phyloP scores from a whole-genome alignment of 2,113 vertebrate species.

The Chiloscyllium plagiosum region DNA sequence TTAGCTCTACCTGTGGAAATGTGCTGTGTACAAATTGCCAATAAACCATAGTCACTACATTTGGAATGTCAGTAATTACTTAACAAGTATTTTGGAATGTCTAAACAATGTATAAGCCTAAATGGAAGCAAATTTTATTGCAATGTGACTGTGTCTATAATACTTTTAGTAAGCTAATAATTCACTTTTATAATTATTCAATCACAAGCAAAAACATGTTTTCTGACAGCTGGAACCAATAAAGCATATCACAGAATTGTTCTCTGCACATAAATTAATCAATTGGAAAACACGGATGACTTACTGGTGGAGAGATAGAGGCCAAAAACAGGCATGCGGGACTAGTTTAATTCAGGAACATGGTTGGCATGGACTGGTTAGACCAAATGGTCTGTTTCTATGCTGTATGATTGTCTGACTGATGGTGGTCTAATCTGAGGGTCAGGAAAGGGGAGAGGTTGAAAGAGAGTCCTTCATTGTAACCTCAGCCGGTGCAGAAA shows the following conservation, averaged over 20 bases:
- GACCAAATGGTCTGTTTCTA: too few species aligned
- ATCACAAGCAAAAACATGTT: background rate
- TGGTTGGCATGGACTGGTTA: too few species aligned
- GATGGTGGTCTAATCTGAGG: too few species aligned
- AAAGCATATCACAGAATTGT: background rate
- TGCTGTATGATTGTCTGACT: too few species aligned
- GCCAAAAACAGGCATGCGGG: too few species aligned
- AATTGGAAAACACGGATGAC: too few species aligned
- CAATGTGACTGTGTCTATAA: background rate
- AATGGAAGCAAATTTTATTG: background rate
- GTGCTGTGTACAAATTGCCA: background rate
- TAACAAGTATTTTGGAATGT: background rate
- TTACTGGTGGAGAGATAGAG: too few species aligned
- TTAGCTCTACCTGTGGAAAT: background rate
- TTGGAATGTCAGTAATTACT: background rate
- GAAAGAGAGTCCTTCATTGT: too few species aligned
- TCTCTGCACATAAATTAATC: too few species aligned
- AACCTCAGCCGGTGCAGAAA: too few species aligned
- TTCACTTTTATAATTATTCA: conserved; percentile 4
- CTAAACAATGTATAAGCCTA: background rate
- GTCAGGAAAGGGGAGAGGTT: too few species aligned
- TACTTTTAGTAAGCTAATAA: background rate
- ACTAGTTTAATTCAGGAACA: too few species aligned
- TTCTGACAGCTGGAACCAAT: conserved; percentile 6
- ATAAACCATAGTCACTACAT: background rate